phyloP scores from a whole-genome alignment of 37 sponge, comb jelly and placozoan genomes.

The Ephydatia muelleri region DNA sequence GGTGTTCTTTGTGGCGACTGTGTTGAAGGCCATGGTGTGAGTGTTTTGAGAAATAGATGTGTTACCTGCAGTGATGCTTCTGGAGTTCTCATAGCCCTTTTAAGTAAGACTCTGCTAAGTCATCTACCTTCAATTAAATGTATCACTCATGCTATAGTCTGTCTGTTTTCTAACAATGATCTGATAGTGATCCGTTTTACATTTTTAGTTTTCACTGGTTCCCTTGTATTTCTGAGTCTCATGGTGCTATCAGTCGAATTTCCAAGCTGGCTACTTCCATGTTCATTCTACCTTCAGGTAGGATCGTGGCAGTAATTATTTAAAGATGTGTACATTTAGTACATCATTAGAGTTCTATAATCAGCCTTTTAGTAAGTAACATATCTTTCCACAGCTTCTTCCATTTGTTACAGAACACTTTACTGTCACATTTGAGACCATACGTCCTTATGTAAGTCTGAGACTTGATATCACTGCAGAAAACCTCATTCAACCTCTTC shows the following conservation, averaged over 20 bases:
- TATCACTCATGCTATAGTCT: background rate
- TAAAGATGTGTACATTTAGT: background rate
- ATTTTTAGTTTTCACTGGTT: background rate
- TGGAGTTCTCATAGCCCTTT: constrained; percentile 8
- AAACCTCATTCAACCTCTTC: background rate
- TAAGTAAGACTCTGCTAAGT: constrained; percentile 16
- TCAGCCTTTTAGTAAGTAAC: background rate
- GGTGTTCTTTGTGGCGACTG: constrained; percentile 65
- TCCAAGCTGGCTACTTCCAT: constrained; percentile 55
- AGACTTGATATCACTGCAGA: background rate
- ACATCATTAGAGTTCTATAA: background rate
- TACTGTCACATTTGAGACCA: constrained; percentile 17
- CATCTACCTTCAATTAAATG: background rate
- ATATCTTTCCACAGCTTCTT: constrained; percentile 25
- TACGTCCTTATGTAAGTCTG: constrained; percentile 14
- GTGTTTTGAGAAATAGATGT: constrained; percentile 45
- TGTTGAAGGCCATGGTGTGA: constrained; percentile 28
- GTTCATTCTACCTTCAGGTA: constrained; percentile 62
- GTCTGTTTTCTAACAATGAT: too few relatives aligned
- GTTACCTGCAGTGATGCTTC: constrained; percentile 34
- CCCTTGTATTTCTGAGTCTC: constrained; percentile 5
- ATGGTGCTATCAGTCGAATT: background rate
- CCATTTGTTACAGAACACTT: constrained; percentile 43
- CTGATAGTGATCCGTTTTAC: background rate
- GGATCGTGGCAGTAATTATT: background rate